These are phyloP conservation scores for Acrocera orbiculus DNA, from an alignment of 2,888 invertebrate genomes.

Conservation along the genomic window DNA sequence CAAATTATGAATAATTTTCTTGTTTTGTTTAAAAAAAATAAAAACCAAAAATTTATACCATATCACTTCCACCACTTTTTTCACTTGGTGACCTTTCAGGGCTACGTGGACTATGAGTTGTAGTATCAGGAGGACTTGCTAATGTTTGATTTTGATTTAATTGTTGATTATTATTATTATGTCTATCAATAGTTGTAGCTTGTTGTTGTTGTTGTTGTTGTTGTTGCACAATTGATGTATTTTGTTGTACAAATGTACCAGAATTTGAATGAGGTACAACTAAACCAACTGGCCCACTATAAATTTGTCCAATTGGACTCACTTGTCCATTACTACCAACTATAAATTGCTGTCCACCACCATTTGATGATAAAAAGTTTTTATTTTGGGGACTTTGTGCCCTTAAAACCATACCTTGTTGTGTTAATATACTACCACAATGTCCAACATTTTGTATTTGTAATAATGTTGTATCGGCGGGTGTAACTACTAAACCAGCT, in stretches of 20 bases:
- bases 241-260: slow-evolving; percentile 60
- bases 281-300: slow-evolving; percentile 29
- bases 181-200: slow-evolving; percentile 2
- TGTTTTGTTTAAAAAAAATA: no score
- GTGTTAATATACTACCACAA: slow-evolving; percentile 45
- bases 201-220: slow-evolving; percentile 17
- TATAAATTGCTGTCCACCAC: slow-evolving; percentile 47
- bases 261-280: slow-evolving; percentile 26
- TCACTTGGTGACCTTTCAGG: slow-evolving; percentile 32
- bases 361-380: slow-evolving; percentile 55
- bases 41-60: slow-evolving; percentile 18
- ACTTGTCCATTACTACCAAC: slow-evolving; percentile 61
- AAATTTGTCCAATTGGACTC: slow-evolving; percentile 45
- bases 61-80: slow-evolving; percentile 30
- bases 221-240: slow-evolving; percentile 61
- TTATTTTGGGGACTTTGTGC: slow-evolving; percentile 56
- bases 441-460: slow-evolving; percentile 62
- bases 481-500: slow-evolving; percentile 70
- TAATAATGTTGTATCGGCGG: slow-evolving; percentile 55
- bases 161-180: not conserved
- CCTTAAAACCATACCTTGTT: slow-evolving; percentile 61
- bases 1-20: no score
- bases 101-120: slow-evolving; percentile 64
- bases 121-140: slow-evolving; percentile 66
- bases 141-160: slow-evolving; percentile 32